phyloP scores from a whole-genome alignment of 2,113 vertebrate genomes.

The Macrotis lagotis region DNA sequence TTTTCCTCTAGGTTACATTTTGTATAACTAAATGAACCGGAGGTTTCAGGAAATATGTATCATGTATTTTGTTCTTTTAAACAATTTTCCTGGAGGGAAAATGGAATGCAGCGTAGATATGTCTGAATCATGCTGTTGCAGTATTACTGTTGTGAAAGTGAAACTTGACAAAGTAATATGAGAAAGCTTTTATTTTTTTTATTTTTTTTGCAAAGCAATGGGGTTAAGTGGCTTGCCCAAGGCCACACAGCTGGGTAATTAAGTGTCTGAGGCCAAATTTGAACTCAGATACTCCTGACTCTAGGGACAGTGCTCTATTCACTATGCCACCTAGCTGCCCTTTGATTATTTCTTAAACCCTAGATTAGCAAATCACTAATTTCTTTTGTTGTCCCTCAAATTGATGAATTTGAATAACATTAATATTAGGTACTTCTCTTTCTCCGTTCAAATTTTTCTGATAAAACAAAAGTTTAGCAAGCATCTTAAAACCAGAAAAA shows the following conservation, averaged over 20 bases:
- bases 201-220: no score
- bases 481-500: no score
- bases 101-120: background rate
- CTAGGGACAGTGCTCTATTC: no score
- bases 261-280: no score
- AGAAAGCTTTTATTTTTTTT: no score
- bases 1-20: no score
- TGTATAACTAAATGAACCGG: background rate
- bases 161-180: background rate
- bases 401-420: background rate
- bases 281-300: no score
- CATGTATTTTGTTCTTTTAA: background rate
- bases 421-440: background rate
- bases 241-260: no score
- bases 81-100: background rate
- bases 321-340: no score
- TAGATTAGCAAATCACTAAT: background rate
- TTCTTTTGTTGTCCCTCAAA: background rate
- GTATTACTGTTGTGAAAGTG: background rate
- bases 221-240: no score
- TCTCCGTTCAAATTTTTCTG: background rate
- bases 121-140: fast-evolving
- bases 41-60: background rate
- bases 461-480: background rate
- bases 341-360: background rate